Conservation (phyloP, 2,113 vertebrate genomes). For the Cisticola juncidis region DNA sequence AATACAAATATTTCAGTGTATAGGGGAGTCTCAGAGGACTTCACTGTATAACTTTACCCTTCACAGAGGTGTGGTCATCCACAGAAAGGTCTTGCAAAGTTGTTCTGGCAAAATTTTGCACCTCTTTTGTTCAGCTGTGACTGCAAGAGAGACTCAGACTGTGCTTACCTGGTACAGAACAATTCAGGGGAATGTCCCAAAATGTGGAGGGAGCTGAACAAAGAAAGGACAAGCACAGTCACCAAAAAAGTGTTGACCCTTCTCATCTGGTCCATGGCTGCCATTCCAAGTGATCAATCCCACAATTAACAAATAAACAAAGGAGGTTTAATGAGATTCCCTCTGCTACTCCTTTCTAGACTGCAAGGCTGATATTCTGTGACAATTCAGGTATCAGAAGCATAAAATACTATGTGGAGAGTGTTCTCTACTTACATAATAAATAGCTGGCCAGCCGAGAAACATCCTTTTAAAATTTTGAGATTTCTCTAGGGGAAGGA, state of each 20-base stretch:
- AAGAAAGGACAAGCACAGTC: background rate
- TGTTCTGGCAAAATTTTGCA: background rate
- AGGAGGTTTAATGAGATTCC: background rate
- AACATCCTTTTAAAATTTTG: background rate
- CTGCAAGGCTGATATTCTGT: background rate
- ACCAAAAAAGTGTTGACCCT: background rate
- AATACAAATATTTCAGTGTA: fast-evolving
- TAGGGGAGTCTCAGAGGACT: background rate
- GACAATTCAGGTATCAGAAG: background rate
- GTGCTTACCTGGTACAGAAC: background rate
- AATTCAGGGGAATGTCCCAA: background rate
- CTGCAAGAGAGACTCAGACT: background rate
- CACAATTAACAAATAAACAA: background rate
- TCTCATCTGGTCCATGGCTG: background rate
- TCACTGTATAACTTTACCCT: background rate
- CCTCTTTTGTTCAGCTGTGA: background rate
- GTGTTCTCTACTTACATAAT: slow-evolving; percentile 12
- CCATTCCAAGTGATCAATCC: background rate
- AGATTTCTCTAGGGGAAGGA: slow-evolving; percentile 5
- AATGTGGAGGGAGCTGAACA: background rate
- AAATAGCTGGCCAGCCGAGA: background rate
- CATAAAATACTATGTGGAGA: background rate
- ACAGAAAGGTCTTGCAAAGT: background rate
- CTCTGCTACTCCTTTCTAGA: background rate
- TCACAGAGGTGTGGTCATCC: background rate